Percentiles rank a stretch among this genome's conserved stretches.
These are phyloP conservation scores for Umimayanthus kanabou DNA, from an alignment of 92 coral and sea anemone species.

Conservation along the genomic window DNA sequence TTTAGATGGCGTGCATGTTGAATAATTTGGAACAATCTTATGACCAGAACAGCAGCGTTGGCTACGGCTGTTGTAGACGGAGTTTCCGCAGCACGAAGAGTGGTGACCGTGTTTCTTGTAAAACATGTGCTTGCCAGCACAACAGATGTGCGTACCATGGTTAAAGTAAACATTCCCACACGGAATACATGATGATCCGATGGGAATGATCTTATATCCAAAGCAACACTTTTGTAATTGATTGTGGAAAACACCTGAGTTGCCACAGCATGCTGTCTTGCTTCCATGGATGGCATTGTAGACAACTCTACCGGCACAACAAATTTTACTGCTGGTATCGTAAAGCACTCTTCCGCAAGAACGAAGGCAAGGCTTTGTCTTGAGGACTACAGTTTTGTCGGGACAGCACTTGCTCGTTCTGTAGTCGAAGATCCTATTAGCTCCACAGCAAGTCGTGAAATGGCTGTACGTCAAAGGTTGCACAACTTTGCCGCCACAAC, in stretches of 20 bases:
- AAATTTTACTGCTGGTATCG: background rate
- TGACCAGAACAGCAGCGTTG: slow-evolving; percentile 28
- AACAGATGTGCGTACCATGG: slow-evolving; percentile 5
- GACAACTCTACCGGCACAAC: slow-evolving; percentile 26
- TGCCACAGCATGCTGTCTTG: slow-evolving; percentile 23
- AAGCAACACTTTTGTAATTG: slow-evolving; percentile 27
- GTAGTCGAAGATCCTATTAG: background rate
- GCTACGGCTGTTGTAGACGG: background rate
- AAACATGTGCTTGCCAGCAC: slow-evolving; percentile 12
- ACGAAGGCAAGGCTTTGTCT: slow-evolving; percentile 4
- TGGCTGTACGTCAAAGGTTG: background rate
- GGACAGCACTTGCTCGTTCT: slow-evolving; percentile 25
- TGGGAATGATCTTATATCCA: slow-evolving; percentile 16
- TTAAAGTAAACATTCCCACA: slow-evolving; percentile 25
- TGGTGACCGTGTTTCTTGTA: slow-evolving; percentile 25
- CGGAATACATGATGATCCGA: background rate
- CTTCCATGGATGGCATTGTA: slow-evolving; percentile 17
- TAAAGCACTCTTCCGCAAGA: background rate
- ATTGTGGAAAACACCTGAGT: slow-evolving; percentile 18
- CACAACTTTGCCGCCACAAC: slow-evolving; percentile 20
- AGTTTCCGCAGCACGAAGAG: slow-evolving; percentile 29
- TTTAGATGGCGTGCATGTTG: background rate
- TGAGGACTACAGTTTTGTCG: slow-evolving; percentile 14
- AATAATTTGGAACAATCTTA: slow-evolving; percentile 7
- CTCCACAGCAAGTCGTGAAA: slow-evolving; percentile 18